Evolutionary conservation across 2,113 vertebrate genomes (phyloP).

Genomic region (Odobenus rosmarus): DNA sequence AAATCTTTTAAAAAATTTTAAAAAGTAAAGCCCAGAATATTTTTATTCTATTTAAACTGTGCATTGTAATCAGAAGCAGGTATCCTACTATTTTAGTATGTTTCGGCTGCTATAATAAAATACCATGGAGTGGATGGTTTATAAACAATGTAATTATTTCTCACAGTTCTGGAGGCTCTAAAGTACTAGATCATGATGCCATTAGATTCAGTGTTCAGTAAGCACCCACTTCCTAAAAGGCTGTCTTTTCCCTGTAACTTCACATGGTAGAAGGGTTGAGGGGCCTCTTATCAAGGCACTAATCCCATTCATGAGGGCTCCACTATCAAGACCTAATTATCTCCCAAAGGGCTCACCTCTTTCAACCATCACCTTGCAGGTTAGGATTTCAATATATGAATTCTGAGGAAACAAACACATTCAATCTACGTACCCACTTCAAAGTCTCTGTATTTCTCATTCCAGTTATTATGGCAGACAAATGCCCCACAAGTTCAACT

Average conservation of each 20-base stretch:
- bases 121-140: not conserved
- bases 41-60: constrained; percentile 9
- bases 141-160: not conserved
- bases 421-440: not conserved
- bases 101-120: not conserved
- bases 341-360: not conserved
- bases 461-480: not conserved
- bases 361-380: not conserved
- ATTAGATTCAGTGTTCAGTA: not conserved
- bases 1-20: too few relatives aligned
- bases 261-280: not conserved
- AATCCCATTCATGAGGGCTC: not conserved
- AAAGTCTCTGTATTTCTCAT: not conserved
- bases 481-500: not conserved
- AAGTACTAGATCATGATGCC: not conserved
- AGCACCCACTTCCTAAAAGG: not conserved
- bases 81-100: not conserved
- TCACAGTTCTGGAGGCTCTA: not conserved
- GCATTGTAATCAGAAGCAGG: not conserved
- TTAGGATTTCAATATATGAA: not conserved
- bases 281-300: not conserved
- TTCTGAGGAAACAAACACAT: not conserved
- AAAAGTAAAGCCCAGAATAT: not conserved
- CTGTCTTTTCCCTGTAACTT: not conserved
- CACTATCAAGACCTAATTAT: not conserved